A percentile compares a stretch with the other conserved stretches of the same genome.
phyloP scores from a whole-genome alignment of 2,113 vertebrate species.

The Sterna hirundo region DNA sequence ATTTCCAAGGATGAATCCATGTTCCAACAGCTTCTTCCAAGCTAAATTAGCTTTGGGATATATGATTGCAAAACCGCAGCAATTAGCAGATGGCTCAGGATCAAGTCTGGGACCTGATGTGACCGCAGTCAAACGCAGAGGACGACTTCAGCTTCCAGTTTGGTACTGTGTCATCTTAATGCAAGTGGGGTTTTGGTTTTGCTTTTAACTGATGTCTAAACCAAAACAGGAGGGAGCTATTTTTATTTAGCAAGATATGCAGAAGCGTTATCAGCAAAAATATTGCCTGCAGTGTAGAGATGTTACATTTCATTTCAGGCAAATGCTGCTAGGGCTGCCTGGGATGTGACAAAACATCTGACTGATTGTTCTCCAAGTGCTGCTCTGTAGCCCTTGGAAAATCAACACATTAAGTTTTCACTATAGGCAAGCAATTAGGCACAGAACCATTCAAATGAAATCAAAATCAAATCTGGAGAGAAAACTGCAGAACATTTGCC shows the following conservation, averaged over 20 bases:
- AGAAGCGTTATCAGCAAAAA: slow-evolving; percentile 45
- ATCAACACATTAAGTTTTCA: slow-evolving; percentile 62
- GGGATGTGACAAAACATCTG: slow-evolving; percentile 58
- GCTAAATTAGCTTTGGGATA: slow-evolving; percentile 44
- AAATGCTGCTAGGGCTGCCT: slow-evolving; percentile 48
- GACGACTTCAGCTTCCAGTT: background rate
- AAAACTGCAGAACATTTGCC: slow-evolving; percentile 22
- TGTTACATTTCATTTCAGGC: slow-evolving; percentile 58
- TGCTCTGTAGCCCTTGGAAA: slow-evolving; percentile 57
- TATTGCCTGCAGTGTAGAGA: slow-evolving; percentile 52
- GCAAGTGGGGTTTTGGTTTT: background rate
- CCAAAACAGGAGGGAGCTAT: background rate
- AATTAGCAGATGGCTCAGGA: slow-evolving; percentile 58
- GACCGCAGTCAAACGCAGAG: background rate
- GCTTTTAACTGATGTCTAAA: slow-evolving; percentile 25
- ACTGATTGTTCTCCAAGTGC: slow-evolving; percentile 65
- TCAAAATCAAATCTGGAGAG: slow-evolving; percentile 50
- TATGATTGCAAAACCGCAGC: slow-evolving; percentile 14
- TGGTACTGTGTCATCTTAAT: slow-evolving; percentile 1
- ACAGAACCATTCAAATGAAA: slow-evolving; percentile 43
- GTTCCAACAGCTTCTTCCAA: slow-evolving; percentile 45
- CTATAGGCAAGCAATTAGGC: slow-evolving; percentile 65
- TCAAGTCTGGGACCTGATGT: slow-evolving; percentile 31
- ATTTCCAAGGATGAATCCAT: slow-evolving; percentile 26
- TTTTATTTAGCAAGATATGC: slow-evolving; percentile 51